phyloP scores from a whole-genome alignment of 2,888 invertebrate species.

The Drosophila prolongata region DNA sequence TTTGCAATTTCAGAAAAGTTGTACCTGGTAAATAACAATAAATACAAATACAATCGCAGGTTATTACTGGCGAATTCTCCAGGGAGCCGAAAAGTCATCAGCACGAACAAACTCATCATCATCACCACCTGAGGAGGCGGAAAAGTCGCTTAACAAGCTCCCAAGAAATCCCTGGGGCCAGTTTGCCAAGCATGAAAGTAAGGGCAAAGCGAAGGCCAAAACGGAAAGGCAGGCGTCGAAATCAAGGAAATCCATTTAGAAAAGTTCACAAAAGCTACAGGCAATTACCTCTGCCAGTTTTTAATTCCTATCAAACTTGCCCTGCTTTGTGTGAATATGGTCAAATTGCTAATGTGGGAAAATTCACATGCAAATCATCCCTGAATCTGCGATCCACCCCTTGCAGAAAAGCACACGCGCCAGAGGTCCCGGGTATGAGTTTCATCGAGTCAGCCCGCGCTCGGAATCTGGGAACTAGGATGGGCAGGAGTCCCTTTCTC shows the following conservation, averaged over 20 bases:
- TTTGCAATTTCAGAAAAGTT: conserved; percentile 60
- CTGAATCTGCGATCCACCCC: conserved; percentile 19
- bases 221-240: neutral
- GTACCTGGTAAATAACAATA: conserved; percentile 66
- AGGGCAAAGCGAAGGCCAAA: conserved; percentile 29
- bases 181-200: conserved; percentile 49
- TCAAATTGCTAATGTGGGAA: conserved; percentile 8
- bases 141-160: conserved; percentile 69
- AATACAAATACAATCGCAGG: conserved; percentile 74
- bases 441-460: conserved; percentile 52
- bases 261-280: conserved; percentile 66
- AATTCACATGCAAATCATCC: conserved; percentile 64
- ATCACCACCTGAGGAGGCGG: conserved; percentile 56
- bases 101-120: conserved; percentile 40
- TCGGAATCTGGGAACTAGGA: conserved; percentile 39
- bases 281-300: conserved; percentile 62
- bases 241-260: conserved; percentile 67
- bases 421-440: conserved; percentile 14
- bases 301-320: conserved; percentile 61
- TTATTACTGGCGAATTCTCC: conserved; percentile 65
- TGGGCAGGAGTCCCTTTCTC: conserved; percentile 69
- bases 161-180: conserved; percentile 64
- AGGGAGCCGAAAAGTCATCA: conserved; percentile 68
- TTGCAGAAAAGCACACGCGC: conserved; percentile 36
- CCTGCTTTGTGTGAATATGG: conserved; percentile 3